These are phyloP conservation scores for Molorchus minor DNA, from an alignment of 2,888 invertebrate species.

Conservation along the genomic window DNA sequence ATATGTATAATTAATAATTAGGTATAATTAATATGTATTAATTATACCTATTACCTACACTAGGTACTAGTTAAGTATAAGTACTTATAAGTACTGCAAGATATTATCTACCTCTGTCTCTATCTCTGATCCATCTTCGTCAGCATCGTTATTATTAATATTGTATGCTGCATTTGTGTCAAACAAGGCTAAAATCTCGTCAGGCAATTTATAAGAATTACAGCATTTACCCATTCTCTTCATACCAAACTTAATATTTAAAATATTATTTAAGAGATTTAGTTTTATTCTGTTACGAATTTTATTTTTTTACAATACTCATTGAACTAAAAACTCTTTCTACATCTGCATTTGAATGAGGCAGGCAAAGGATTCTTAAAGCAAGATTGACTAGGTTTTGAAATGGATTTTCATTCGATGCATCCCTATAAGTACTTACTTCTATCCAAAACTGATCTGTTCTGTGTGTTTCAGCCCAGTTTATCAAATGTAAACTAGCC, in stretches of 20 bases:
- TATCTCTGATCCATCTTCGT: no score
- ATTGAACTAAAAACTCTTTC: slow-evolving; percentile 30
- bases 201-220: neutral
- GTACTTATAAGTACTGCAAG: no score
- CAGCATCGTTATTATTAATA: no score
- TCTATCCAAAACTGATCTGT: slow-evolving; percentile 23
- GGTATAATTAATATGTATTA: no score
- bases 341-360: slow-evolving; percentile 38
- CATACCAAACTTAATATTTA: neutral
- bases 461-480: neutral
- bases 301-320: slow-evolving; percentile 31
- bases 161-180: no score
- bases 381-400: slow-evolving; percentile 24
- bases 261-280: no score
- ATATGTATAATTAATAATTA: no score
- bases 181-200: no score
- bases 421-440: slow-evolving; percentile 22
- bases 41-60: no score
- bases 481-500: neutral
- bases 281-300: slow-evolving; percentile 11
- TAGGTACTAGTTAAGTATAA: no score
- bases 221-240: neutral
- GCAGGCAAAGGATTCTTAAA: slow-evolving; percentile 24
- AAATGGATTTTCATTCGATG: slow-evolving; percentile 22
- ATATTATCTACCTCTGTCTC: no score